Evolutionary conservation across 2,113 vertebrate species (phyloP).

Genomic region (Podarcis raffonei): DNA sequence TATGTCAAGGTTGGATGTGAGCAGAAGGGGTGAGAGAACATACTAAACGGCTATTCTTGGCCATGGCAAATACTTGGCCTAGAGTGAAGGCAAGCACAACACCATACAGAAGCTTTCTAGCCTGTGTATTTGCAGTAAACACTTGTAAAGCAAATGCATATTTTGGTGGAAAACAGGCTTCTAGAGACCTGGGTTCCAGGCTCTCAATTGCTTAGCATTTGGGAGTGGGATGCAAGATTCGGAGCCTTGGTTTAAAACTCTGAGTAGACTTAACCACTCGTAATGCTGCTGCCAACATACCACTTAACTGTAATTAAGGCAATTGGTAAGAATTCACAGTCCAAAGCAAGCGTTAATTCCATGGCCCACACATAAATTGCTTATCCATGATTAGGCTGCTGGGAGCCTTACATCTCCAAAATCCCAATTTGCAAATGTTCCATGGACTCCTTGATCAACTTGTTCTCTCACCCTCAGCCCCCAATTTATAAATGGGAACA

Average conservation of each 20-base stretch:
- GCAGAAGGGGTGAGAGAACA: background rate
- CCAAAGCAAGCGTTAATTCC: background rate
- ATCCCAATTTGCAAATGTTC: background rate
- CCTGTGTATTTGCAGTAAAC: background rate
- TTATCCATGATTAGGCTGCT: background rate
- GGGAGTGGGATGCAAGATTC: background rate
- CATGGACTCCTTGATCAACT: background rate
- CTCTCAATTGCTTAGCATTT: background rate
- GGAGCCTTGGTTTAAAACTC: background rate
- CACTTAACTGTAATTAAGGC: background rate
- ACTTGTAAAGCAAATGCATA: background rate
- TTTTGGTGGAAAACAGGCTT: background rate
- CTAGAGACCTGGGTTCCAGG: background rate
- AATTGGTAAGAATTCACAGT: background rate
- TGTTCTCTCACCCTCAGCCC: background rate
- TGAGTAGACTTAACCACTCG: background rate
- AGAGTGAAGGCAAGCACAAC: background rate
- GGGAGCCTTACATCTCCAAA: background rate
- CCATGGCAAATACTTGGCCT: background rate
- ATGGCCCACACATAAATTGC: background rate
- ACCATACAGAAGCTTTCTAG: background rate
- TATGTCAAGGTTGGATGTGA: background rate
- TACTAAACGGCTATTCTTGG: background rate
- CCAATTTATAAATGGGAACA: background rate
- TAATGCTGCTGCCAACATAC: background rate